phyloP scores from a whole-genome alignment of 2,888 invertebrate genomes.

The Nysson spinosus region DNA sequence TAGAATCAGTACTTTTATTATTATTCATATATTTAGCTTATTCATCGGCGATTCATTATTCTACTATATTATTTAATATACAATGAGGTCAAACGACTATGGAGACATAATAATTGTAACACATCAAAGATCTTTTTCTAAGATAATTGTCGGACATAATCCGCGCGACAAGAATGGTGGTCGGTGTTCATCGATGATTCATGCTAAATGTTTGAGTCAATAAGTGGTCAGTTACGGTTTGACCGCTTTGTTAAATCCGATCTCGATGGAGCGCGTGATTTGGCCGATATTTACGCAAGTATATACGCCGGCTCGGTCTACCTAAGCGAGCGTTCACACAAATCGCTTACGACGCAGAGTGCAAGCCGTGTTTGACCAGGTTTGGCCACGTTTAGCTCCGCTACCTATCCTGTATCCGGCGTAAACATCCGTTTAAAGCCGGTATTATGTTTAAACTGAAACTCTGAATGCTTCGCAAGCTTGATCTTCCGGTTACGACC shows the following conservation, averaged over 20 bases:
- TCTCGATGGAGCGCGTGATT: slow-evolving; percentile 10
- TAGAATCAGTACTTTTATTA: no score
- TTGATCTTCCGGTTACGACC: slow-evolving; percentile 6
- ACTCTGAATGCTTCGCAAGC: slow-evolving; percentile 1
- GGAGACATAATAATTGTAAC: no score
- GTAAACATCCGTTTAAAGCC: slow-evolving; percentile 36
- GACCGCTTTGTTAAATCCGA: slow-evolving; percentile 30
- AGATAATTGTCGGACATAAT: no score
- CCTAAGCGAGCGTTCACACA: slow-evolving; percentile 31
- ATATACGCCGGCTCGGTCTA: slow-evolving; percentile 16
- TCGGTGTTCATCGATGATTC: no score
- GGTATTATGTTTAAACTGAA: slow-evolving; percentile 24
- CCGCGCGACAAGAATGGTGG: no score
- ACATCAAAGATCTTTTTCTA: no score
- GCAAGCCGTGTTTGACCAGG: slow-evolving; percentile 19
- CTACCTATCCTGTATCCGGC: slow-evolving; percentile 16
- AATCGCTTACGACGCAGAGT: slow-evolving; percentile 36
- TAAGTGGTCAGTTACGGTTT: slow-evolving; percentile 14
- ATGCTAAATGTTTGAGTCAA: slow-evolving; percentile 13
- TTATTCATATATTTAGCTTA: no score
- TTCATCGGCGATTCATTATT: no score
- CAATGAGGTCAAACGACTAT: no score
- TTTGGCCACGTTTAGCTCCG: no score
- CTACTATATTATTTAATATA: no score
- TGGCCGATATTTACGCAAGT: slow-evolving; percentile 21